Conservation (phyloP, 2,113 vertebrate species). For the Scomber japonicus region DNA sequence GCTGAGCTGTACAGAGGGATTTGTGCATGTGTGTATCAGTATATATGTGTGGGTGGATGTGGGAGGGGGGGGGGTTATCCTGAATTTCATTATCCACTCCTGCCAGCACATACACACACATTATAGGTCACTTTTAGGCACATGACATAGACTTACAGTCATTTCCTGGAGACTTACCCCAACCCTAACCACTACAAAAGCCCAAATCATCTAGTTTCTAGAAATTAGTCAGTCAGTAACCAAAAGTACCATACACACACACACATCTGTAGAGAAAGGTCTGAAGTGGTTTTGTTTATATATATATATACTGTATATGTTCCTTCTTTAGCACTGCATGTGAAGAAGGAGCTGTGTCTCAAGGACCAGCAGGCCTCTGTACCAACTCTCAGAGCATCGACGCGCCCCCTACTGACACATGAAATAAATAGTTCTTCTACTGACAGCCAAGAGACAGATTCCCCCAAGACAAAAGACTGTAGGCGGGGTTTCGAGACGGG, state of each 20-base stretch:
- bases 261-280: neutral
- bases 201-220: no score
- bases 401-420: constrained; percentile 66
- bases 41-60: constrained; percentile 20
- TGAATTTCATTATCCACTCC: constrained; percentile 31
- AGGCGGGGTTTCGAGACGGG: constrained; percentile 80
- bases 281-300: no score
- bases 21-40: neutral
- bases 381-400: constrained; percentile 52
- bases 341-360: neutral
- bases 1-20: constrained; percentile 1
- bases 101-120: neutral
- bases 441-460: constrained; percentile 76
- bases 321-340: no score
- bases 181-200: no score
- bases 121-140: no score
- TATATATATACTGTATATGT: no score
- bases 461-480: constrained; percentile 84
- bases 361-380: constrained; percentile 41
- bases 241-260: neutral
- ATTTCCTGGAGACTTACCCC: no score
- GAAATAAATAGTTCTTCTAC: constrained; percentile 64
- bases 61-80: neutral
- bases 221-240: no score
- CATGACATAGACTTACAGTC: no score